Evolutionary conservation across 1,140 invertebrate genomes (phyloP), one percentile per base, ranked within the genome.

Genomic region (Temnothorax nylanderi): DNA sequence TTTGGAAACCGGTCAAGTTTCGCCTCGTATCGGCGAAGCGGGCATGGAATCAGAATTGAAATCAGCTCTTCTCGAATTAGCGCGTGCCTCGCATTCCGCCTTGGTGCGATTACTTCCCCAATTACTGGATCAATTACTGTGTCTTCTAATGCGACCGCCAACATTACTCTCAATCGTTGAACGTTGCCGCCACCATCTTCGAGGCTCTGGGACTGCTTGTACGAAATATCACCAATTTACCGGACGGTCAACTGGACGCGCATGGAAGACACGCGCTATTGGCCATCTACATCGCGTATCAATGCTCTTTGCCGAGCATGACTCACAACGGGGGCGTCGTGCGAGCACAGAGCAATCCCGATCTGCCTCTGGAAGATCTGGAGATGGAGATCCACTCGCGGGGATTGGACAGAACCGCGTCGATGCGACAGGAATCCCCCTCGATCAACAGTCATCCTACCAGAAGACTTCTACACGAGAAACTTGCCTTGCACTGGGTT

Each of bases 401-500:
- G 80, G 96, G 96, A 18, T 92, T 97, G 16, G 97, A 97, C 89
- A 92, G 97, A 82, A 97, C 96, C 0, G 95, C 96, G 3, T 97
- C 97, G 44, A 97, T 97, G 96, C 93, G 97, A 58, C 95, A 96
- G 69, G 96, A 96, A 89, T 89, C 93, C 0, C 91, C 92, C 0
- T 91, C 89, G 1, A 92, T 93, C 8, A 93, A 89, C 37, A 92
- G 85, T 85, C 92, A 93, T 64, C 62, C 93, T 2, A 80, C 91
- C 0, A 91, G 93, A 51, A 96, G 97, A 93, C 96, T 99, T 26
- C 95, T 99, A 0, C 99, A 99, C 94, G 99, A 99, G 94, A 98
- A 99, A 94, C 92, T 99, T 58, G 98, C 97, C 0, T 94, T 99
- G 8, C 98, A 99, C 93, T 99, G 98, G 98, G 97, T 99, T 0